Evolutionary conservation across 2,888 invertebrate species (phyloP).

Genomic region (Synergus japonicus): DNA sequence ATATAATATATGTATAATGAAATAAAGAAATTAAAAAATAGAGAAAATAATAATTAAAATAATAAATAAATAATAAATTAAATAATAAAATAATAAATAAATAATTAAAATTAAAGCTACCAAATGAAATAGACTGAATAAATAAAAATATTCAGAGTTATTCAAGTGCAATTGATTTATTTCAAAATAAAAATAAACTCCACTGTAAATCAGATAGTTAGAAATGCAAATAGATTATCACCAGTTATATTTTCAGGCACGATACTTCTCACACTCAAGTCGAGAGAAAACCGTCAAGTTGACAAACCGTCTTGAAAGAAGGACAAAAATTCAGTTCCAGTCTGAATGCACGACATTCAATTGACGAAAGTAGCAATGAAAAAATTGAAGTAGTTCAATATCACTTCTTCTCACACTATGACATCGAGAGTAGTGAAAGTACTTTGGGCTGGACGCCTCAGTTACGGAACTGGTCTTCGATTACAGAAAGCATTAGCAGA

Average conservation of each 20-base stretch:
- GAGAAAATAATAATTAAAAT: no score
- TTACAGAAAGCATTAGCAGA: slow-evolving; percentile 79
- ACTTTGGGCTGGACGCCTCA: slow-evolving; percentile 80
- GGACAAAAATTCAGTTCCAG: slow-evolving; percentile 5
- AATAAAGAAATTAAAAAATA: no score
- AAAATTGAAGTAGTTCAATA: slow-evolving; percentile 35
- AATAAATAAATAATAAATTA: no score
- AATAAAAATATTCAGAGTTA: no score
- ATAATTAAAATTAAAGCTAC: no score
- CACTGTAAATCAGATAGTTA: not conserved
- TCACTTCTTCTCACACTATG: slow-evolving; percentile 54
- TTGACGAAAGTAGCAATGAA: slow-evolving; percentile 32
- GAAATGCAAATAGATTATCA: not conserved
- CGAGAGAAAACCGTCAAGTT: slow-evolving; percentile 11
- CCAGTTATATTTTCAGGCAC: slow-evolving; percentile 1
- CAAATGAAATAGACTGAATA: no score
- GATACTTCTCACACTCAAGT: not conserved
- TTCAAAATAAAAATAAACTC: not conserved
- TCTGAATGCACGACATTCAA: slow-evolving; percentile 3
- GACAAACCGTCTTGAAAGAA: not conserved
- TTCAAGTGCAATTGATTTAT: not conserved
- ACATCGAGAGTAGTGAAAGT: slow-evolving; percentile 78
- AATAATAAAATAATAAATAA: no score
- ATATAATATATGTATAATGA: no score
- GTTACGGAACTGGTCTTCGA: slow-evolving; percentile 80